Percentiles rank a stretch among this genome's conserved stretches.
phyloP scores from a whole-genome alignment of 92 coral and sea anemone species.

The Muricea muricata region DNA sequence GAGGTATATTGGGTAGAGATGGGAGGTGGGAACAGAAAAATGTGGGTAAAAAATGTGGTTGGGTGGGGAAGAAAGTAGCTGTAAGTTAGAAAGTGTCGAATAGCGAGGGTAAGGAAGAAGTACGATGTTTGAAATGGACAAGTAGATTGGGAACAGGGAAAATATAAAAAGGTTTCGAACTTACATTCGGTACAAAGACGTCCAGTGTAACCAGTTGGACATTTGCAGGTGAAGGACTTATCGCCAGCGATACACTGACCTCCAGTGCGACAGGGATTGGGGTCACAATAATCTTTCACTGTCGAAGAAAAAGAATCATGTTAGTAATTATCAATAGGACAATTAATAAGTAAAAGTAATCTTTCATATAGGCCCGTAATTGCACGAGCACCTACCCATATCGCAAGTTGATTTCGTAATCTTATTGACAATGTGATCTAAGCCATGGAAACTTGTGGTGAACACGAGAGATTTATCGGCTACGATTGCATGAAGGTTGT shows the following conservation, averaged over 20 bases:
- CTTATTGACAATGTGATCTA: conserved; percentile 35
- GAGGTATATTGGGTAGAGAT: too few relatives aligned
- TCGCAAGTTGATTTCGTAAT: conserved; percentile 37
- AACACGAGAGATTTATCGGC: conserved; percentile 39
- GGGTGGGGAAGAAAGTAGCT: too few relatives aligned
- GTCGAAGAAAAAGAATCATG: not conserved
- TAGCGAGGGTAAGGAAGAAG: too few relatives aligned
- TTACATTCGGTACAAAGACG: conserved; percentile 38
- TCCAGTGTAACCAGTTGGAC: conserved; percentile 43
- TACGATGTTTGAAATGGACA: too few relatives aligned
- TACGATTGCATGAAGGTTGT: conserved; percentile 30
- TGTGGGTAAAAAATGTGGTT: not conserved
- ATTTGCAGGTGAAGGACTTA: conserved; percentile 24
- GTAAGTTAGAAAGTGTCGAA: too few relatives aligned
- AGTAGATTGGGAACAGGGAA: too few relatives aligned
- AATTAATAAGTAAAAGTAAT: too few relatives aligned
- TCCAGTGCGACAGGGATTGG: conserved; percentile 31
- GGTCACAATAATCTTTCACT: conserved; percentile 25
- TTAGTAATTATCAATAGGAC: too few relatives aligned
- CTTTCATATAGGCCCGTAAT: too few relatives aligned
- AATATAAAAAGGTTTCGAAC: not conserved
- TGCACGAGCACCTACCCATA: conserved; percentile 29
- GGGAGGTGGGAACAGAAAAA: too few relatives aligned
- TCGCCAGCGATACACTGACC: conserved; percentile 39
- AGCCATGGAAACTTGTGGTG: not conserved